Base-by-base conservation (phyloP, 2,797 vertebrate species). In the Limosa lapponica region DNA sequence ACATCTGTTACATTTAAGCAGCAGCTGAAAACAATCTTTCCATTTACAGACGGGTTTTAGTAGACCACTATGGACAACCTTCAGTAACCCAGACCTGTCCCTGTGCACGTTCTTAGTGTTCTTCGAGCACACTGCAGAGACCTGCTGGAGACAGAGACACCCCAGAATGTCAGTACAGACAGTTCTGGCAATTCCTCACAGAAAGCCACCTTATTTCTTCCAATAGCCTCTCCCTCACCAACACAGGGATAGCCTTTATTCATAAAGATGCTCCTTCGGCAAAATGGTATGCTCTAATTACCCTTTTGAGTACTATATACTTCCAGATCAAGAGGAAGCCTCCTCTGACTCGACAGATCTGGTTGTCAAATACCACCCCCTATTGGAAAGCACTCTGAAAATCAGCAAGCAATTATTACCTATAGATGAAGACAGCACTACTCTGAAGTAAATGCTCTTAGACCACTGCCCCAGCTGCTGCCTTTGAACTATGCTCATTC, bases 151-250 rank as follows among this genome's bases (percentile, higher is more conserved):
- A n/a, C 8, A 62, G 34, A 24, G 28, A 39, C 49, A 52, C 5
- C 10, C 43, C 57, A 48, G 39, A 27, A 48, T 0, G 8, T n/a
- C 0, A 1, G 25, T 17, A 36, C 54, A 36, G 23, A 41, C 25
- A 20, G 5, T 58, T 58, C 32, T 43, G 11, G 14, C 24, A 52
- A n/a, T 39, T 71, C 37, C 25, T 16, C 24, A 22, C 10, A 64
- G 27, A 79, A 52, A 87, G 11, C 8, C 37, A 37, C 10, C 10
- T 73, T n/a, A 58, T 39, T 62, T 67, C 44, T 90, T 37, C 37
- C 34, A 46, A 52, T 66, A 32, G 14, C 23, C 24, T 43, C 46
- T 85, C 25, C 52, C 41, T 82, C 28, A 34, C 6, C 22, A 49
- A 20, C 3, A 27, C 17, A 44, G 54, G 28, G 14, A 16, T 2